Percentiles rank a stretch among this genome's conserved stretches.
Evolutionary conservation across 2,888 invertebrate genomes (phyloP).

Genomic region (Mimachlamys varia): DNA sequence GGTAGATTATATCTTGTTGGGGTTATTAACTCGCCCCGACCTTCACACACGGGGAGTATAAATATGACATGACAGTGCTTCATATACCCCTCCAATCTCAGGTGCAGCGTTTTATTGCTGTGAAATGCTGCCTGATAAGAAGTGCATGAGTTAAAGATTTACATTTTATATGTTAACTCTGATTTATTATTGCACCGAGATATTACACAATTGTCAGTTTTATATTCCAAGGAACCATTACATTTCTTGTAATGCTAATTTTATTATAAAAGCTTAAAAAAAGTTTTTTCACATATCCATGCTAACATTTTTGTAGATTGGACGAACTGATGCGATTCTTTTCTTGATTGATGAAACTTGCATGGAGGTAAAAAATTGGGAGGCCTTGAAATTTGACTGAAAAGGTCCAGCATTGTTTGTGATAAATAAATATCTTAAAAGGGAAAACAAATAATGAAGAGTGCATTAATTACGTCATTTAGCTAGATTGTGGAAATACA

Average conservation of each 20-base stretch:
- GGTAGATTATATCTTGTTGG: background rate
- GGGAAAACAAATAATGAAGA: background rate
- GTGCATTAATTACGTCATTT: background rate
- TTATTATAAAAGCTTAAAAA: slow-evolving; percentile 3
- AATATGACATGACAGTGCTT: background rate
- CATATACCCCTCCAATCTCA: background rate
- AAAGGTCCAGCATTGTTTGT: background rate
- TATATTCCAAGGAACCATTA: background rate
- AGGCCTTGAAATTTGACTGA: background rate
- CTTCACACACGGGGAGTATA: background rate
- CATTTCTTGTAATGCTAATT: background rate
- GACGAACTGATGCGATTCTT: background rate
- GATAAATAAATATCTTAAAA: background rate
- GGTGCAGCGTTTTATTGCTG: background rate
- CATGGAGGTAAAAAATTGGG: background rate
- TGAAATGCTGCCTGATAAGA: background rate
- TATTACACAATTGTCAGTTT: background rate
- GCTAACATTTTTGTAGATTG: background rate
- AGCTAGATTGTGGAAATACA: background rate
- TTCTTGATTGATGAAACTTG: background rate
- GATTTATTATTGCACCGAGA: background rate
- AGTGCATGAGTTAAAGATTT: background rate
- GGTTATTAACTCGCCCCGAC: background rate
- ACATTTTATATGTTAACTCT: background rate
- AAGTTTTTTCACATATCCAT: background rate